These are phyloP conservation scores for Plectropomus leopardus DNA, from an alignment of 2,113 vertebrate genomes.

Conservation along the genomic window DNA sequence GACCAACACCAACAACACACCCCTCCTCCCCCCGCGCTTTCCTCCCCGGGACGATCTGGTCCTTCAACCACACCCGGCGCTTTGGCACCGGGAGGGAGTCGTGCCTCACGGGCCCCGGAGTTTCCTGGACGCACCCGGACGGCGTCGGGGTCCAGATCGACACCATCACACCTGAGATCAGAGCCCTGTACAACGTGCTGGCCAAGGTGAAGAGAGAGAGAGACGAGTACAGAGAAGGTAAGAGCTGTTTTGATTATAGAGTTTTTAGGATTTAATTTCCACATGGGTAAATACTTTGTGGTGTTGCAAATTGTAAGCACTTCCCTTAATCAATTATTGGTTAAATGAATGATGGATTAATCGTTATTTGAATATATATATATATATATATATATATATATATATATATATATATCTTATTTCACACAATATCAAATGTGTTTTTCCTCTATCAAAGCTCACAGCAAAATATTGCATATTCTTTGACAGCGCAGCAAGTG, in stretches of 20 bases:
- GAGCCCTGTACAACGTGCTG: conserved; percentile 88
- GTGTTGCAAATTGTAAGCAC: too few species aligned
- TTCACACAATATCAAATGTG: too few species aligned
- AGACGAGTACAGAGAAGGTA: conserved; percentile 87
- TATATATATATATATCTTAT: too few species aligned
- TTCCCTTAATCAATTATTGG: too few species aligned
- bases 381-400: too few species aligned
- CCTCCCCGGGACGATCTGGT: conserved; percentile 87
- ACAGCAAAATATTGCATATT: too few species aligned
- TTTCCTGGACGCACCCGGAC: conserved; percentile 82
- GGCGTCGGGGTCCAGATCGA: conserved; percentile 88
- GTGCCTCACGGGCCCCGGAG: conserved; percentile 81
- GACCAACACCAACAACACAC: conserved; percentile 25
- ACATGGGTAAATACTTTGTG: neutral
- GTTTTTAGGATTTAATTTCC: neutral
- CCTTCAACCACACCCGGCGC: conserved; percentile 86
- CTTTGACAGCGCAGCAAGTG: too few species aligned
- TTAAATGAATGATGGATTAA: too few species aligned
- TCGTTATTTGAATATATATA: too few species aligned
- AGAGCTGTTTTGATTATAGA: conserved; percentile 14
- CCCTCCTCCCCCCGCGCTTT: conserved; percentile 74
- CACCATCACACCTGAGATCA: conserved; percentile 88
- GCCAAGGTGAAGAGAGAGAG: conserved; percentile 87
- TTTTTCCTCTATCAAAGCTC: too few species aligned
- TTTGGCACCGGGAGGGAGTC: conserved; percentile 83